These are phyloP conservation scores for Kryphioiulus occultus DNA, from an alignment of 2,888 invertebrate species.

Conservation along the genomic window DNA sequence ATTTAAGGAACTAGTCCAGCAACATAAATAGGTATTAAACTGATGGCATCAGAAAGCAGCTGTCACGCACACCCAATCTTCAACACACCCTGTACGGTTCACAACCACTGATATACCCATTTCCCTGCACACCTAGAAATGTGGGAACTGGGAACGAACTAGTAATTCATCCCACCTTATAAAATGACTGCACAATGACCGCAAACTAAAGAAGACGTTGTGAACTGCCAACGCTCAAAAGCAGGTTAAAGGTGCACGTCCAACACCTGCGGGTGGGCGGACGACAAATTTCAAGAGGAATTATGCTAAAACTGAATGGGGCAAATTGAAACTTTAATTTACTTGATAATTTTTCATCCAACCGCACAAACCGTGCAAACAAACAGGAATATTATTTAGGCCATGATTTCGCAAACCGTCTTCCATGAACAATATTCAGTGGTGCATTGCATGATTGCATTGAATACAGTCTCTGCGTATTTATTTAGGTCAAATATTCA, in stretches of 20 bases:
- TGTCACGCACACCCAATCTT: neutral
- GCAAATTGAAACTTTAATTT: neutral
- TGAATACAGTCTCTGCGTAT: neutral
- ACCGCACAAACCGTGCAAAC: neutral
- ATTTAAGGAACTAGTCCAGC: no score
- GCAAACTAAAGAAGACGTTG: neutral
- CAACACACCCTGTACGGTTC: neutral
- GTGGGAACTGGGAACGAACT: neutral
- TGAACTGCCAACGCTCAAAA: neutral
- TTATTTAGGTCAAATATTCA: neutral
- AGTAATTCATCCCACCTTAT: neutral
- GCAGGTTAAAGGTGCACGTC: neutral
- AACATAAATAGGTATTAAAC: no score
- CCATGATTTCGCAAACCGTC: neutral
- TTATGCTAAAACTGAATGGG: neutral
- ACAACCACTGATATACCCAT: neutral
- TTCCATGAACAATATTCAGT: neutral
- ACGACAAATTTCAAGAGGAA: neutral
- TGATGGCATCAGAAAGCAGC: neutral
- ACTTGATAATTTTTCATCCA: neutral
- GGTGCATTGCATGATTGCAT: neutral
- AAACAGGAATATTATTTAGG: neutral
- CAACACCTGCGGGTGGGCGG: neutral
- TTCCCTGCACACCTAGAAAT: neutral
- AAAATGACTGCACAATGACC: neutral